Evolutionary conservation across 2,888 invertebrate species (phyloP), one percentile per base, ranked within the genome.

Genomic region (Philonicus albiceps): DNA sequence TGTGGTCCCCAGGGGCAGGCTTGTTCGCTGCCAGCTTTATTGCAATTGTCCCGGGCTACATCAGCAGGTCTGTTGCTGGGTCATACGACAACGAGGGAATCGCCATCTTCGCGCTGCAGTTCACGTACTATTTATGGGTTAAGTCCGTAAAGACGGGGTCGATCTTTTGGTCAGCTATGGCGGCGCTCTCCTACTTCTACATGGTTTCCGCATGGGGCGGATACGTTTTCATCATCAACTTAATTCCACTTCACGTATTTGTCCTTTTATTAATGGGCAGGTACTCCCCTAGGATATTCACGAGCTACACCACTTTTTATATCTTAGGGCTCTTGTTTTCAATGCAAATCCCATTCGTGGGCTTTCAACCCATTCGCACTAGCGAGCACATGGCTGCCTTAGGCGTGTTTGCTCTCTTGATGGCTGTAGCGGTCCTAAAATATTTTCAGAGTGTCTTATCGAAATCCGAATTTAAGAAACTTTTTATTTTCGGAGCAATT

Each of bases 191-290:
- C 0, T 99, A 99, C 93, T 99, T 99, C 93, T 99, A 99, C 93
- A 99, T 99, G 99, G 99, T 99, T 2, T 99, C 99, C 88, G 99
- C 99, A 89, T 99, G 99, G 99, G 99, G 99, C 89, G 99, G 99
- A 88, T 99, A 99, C 91, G 99, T 99, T 64, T 99, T 99, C 92
- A 99, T 99, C 90, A 99, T 99, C 91, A 99, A 99, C 93, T 93
- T 99, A 91, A 99, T 99, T 89, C 99, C 99, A 0, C 94, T 99
- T 13, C 99, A 99, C 91, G 99, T 99, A 4, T 98, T 99, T 93
- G 96, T 96, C 2, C 93, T 99, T 64, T 93, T 99, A 74, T 93
- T 99, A 75, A 99, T 99, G 98, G 99, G 99, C 64, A 94, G 99
- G 85, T 99, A 96, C 93, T 98, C 98, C 1, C 96, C 96, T 90